Conservation (phyloP, 23 tunicate genomes). For the Styela clava region DNA sequence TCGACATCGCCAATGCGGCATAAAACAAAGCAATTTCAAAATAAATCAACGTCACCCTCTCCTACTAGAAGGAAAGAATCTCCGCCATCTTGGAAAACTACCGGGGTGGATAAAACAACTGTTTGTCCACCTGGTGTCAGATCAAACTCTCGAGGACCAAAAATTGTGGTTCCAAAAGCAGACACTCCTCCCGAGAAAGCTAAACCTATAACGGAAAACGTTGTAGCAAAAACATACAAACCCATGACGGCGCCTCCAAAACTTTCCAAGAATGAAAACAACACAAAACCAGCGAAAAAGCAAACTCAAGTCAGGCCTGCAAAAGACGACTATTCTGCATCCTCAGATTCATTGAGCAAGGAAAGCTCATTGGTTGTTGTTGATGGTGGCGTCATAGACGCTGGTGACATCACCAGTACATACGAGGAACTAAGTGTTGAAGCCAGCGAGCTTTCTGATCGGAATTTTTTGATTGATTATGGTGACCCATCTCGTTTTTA, state of each 20-base stretch:
- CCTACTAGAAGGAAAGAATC: background rate
- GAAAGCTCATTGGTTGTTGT: constrained; percentile 5
- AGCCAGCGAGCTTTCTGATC: constrained; percentile 13
- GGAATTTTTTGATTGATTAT: constrained; percentile 26
- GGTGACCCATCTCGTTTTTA: constrained; percentile 23
- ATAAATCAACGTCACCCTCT: background rate
- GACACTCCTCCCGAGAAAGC: background rate
- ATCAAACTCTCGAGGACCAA: background rate
- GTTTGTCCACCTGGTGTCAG: background rate
- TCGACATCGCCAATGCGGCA: constrained; percentile 1
- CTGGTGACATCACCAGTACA: background rate
- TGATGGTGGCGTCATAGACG: background rate
- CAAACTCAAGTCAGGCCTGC: background rate
- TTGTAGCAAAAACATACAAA: background rate
- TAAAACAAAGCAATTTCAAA: background rate
- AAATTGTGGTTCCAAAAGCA: background rate
- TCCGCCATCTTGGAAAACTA: background rate
- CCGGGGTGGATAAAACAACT: background rate
- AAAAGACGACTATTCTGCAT: background rate
- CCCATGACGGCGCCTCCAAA: background rate
- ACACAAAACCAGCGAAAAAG: background rate
- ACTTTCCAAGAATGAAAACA: background rate
- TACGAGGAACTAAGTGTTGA: background rate
- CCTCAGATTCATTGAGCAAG: constrained; percentile 11
- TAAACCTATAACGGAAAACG: background rate